These are phyloP conservation scores for Hyposmocoma kahamanoa DNA, from an alignment of 1,140 invertebrate genomes.

Conservation along the genomic window DNA sequence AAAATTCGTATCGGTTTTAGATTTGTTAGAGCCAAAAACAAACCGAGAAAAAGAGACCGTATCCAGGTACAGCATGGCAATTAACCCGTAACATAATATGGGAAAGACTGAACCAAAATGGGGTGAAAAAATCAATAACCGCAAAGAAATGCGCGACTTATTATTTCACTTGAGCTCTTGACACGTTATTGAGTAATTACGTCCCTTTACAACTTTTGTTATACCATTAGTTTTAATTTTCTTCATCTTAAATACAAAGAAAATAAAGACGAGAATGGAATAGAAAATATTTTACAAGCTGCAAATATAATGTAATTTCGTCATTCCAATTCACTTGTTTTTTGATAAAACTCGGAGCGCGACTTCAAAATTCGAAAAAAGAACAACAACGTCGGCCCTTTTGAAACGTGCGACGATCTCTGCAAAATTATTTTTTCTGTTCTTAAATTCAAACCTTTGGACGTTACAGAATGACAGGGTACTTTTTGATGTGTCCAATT, in stretches of 20 bases:
- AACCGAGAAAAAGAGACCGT: no score
- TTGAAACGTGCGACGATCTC: constrained; percentile 12
- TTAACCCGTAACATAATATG: background rate
- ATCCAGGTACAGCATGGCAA: no score
- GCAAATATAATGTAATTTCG: no score
- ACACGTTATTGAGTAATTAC: background rate
- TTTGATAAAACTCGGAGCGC: constrained; percentile 18
- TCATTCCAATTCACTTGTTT: constrained; percentile 26
- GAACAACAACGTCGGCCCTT: constrained; percentile 17
- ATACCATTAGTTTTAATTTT: background rate
- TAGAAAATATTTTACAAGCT: background rate
- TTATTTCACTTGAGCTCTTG: background rate
- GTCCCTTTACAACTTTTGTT: background rate
- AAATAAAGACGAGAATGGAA: background rate
- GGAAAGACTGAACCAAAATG: background rate
- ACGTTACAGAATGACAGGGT: background rate
- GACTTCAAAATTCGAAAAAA: constrained; percentile 28
- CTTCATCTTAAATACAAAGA: background rate
- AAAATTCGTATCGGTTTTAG: no score
- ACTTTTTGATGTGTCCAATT: background rate
- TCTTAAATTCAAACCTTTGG: background rate
- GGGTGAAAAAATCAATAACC: background rate
- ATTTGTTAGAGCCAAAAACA: no score
- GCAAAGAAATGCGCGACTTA: background rate
- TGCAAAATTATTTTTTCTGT: constrained; percentile 4